Evolutionary conservation across 2,797 vertebrate genomes (phyloP).

Genomic region (Phalanger gymnotis): DNA sequence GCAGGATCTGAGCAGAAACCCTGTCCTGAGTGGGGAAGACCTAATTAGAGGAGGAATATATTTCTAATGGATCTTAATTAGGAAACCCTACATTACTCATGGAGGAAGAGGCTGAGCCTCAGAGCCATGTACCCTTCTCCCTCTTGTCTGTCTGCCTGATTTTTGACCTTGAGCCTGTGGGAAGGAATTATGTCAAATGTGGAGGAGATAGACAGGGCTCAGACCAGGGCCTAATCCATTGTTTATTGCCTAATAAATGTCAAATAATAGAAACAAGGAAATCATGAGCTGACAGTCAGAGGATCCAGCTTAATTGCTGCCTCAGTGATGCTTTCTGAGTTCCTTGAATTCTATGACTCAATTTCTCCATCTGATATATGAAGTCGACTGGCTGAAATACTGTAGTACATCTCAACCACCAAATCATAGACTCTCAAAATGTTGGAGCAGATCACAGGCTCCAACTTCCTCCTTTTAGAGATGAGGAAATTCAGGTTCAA

Average conservation of each 20-base stretch:
- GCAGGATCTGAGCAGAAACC: not conserved
- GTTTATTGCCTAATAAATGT: not conserved
- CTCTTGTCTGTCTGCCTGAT: not conserved
- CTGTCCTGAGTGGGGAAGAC: not conserved
- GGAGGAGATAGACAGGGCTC: not conserved
- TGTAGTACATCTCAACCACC: not conserved
- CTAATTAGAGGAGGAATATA: not conserved
- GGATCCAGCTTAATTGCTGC: not conserved
- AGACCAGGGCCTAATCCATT: not conserved
- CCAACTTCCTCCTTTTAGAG: not conserved
- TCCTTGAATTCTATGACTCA: not conserved
- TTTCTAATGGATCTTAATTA: not conserved
- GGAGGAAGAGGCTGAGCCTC: not conserved
- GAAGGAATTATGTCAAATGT: not conserved
- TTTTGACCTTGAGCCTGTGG: not conserved
- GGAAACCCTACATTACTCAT: not conserved
- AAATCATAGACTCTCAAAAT: not conserved
- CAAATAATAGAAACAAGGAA: not conserved
- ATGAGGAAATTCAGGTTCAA: not conserved
- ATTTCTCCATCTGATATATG: not conserved
- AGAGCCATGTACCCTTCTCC: not conserved
- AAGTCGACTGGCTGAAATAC: not conserved
- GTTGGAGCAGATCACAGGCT: not conserved
- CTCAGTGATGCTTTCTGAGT: not conserved
- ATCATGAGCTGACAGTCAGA: not conserved